phyloP scores from a whole-genome alignment of 2,797 vertebrate genomes.

The Trachurus trachurus region DNA sequence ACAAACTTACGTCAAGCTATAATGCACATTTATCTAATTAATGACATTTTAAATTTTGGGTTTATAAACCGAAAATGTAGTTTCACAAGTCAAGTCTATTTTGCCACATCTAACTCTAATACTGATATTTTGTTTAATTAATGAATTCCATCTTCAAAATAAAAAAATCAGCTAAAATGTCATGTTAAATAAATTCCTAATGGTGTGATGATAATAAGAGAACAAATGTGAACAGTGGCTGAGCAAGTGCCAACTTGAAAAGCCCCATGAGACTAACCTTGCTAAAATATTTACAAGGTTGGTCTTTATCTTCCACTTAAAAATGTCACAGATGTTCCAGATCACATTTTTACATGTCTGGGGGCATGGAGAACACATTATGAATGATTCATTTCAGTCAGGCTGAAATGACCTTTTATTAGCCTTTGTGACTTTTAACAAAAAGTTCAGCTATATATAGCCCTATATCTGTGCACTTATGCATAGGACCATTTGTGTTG shows the following conservation, averaged over 20 bases:
- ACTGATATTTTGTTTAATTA: background rate
- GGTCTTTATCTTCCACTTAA: background rate
- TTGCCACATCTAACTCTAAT: background rate
- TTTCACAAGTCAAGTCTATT: background rate
- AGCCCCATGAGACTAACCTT: background rate
- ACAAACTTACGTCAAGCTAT: background rate
- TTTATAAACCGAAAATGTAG: background rate
- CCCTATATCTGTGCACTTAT: background rate
- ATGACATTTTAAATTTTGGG: background rate
- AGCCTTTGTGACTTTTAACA: slow-evolving; percentile 34
- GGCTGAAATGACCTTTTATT: slow-evolving; percentile 27
- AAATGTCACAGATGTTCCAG: background rate
- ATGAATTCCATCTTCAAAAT: background rate
- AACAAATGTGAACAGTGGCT: background rate
- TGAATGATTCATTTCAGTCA: background rate
- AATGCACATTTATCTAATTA: background rate
- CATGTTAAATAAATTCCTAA: background rate
- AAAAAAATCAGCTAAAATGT: background rate
- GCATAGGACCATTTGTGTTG: slow-evolving; percentile 9
- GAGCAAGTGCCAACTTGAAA: background rate
- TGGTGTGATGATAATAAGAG: background rate
- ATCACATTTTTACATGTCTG: slow-evolving; percentile 6
- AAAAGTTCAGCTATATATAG: slow-evolving; percentile 19
- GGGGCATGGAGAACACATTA: slow-evolving; percentile 9
- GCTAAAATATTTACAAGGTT: background rate